Conservation (phyloP, 2,113 vertebrate species). For the Tragulus kanchil region DNA sequence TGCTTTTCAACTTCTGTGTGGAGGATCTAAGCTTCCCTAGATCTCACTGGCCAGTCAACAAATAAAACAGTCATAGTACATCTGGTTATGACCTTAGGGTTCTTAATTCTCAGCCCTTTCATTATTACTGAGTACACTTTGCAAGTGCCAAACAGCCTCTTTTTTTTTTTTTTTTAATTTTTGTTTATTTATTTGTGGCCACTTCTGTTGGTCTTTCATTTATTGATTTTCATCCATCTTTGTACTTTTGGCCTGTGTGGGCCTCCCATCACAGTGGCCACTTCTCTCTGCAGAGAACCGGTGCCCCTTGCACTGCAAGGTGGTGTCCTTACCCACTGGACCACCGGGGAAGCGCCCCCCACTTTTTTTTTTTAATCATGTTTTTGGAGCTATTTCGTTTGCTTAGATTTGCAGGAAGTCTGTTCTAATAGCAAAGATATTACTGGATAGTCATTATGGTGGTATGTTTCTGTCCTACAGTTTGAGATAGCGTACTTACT, state of each 20-base stretch:
- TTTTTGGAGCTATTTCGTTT: conserved; percentile 42
- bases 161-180: background rate
- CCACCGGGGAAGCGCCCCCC: too few species aligned
- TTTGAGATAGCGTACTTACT: conserved; percentile 6
- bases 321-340: too few species aligned
- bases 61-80: background rate
- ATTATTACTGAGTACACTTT: background rate
- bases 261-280: too few species aligned
- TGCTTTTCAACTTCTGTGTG: background rate
- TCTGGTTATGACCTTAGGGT: background rate
- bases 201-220: too few species aligned
- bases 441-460: background rate
- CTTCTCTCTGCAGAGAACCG: too few species aligned
- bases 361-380: background rate
- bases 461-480: background rate
- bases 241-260: too few species aligned
- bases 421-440: background rate
- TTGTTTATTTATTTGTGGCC: too few species aligned
- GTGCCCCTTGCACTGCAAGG: too few species aligned
- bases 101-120: background rate
- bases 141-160: background rate
- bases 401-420: background rate
- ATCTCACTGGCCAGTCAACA: background rate
- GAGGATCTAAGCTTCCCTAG: background rate
- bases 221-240: too few species aligned